Percentiles rank a stretch among this genome's conserved stretches.
These are phyloP conservation scores for Macrophya alboannulata DNA, from an alignment of 2,888 invertebrate species.

Conservation along the genomic window DNA sequence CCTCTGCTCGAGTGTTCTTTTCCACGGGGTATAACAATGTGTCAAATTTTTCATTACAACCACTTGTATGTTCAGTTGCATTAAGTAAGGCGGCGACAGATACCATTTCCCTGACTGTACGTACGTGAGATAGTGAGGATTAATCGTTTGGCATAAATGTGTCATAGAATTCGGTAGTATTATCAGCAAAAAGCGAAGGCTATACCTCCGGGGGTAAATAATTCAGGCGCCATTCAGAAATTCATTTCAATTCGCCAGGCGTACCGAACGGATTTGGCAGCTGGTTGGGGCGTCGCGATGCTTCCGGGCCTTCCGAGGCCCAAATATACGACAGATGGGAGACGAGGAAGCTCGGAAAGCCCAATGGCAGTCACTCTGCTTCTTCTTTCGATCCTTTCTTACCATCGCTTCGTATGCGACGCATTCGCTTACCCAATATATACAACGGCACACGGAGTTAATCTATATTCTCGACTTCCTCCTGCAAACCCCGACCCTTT, in stretches of 20 bases:
- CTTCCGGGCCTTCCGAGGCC: constrained; percentile 22
- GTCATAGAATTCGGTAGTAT: constrained; percentile 17
- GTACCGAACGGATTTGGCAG: constrained; percentile 68
- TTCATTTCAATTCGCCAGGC: constrained; percentile 67
- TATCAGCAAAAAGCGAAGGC: constrained; percentile 24
- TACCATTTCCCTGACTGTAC: too few relatives aligned
- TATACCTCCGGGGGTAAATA: constrained; percentile 14
- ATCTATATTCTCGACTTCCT: constrained; percentile 41
- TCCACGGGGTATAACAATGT: too few relatives aligned
- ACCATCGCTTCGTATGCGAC: constrained; percentile 56
- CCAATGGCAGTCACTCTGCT: constrained; percentile 19
- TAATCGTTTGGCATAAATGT: neutral
- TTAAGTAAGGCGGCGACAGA: too few relatives aligned
- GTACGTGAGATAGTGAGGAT: constrained; percentile 8
- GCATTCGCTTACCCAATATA: constrained; percentile 58
- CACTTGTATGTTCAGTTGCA: too few relatives aligned
- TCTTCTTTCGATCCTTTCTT: constrained; percentile 37
- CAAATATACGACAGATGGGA: constrained; percentile 16
- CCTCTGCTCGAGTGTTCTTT: too few relatives aligned
- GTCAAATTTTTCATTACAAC: too few relatives aligned
- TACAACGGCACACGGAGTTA: constrained; percentile 3
- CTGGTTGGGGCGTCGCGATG: constrained; percentile 59
- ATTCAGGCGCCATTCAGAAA: constrained; percentile 37
- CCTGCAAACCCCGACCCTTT: constrained; percentile 23
- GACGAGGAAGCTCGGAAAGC: constrained; percentile 22